Evolutionary conservation across 2,888 invertebrate species (phyloP).

Genomic region (Lithophane socia): DNA sequence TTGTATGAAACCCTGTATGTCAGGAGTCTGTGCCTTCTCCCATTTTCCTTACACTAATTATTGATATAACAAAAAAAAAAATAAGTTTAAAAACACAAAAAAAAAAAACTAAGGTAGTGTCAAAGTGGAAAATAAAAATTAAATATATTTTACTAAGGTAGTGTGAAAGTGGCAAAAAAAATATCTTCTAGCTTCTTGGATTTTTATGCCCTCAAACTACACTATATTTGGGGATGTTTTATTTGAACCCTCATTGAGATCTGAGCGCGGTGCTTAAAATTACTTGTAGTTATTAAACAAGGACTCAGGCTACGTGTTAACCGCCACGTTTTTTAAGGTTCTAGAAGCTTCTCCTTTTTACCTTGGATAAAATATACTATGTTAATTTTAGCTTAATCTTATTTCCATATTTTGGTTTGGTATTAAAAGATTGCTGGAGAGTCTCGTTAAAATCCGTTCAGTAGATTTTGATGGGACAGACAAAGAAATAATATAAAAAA

Average conservation of each 20-base stretch:
- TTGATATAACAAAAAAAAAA: no score
- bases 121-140: no score
- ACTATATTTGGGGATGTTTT: not conserved
- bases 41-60: no score
- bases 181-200: no score
- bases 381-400: not conserved
- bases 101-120: no score
- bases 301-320: not conserved
- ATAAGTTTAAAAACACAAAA: no score
- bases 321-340: not conserved
- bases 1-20: no score
- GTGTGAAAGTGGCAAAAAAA: no score
- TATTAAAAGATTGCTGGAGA: conserved; percentile 29
- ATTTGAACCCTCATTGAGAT: not conserved
- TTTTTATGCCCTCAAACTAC: not conserved
- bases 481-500: conserved; percentile 36
- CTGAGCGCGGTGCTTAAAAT: not conserved
- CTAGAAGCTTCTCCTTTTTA: not conserved
- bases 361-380: not conserved
- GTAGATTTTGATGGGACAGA: conserved; percentile 44
- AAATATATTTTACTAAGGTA: no score
- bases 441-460: conserved; percentile 57
- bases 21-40: no score
- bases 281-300: not conserved
- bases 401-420: not conserved